Evolutionary conservation across 2,888 invertebrate genomes (phyloP), one percentile per base, ranked within the genome.

Genomic region (Amiota minor): DNA sequence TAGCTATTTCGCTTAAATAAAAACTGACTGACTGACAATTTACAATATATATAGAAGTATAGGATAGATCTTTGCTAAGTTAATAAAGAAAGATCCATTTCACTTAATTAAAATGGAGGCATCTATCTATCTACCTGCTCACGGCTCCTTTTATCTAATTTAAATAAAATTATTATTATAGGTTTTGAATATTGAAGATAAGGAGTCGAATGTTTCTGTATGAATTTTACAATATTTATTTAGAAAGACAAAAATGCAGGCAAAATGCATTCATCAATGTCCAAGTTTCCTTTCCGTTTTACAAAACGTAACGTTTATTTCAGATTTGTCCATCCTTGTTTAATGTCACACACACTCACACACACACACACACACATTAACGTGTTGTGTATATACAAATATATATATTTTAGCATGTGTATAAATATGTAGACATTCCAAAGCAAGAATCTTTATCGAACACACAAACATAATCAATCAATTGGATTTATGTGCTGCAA

Each of bases 401-500:
- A 77, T 80, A 78, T 81, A 76, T 78, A 77, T n/a, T n/a, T n/a
- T n/a, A 49, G 20, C 70, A 45, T 62, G 8, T 62, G n/a, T 71
- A 12, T 53, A 53, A 45, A 59, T 69, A 18, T 68, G 49, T 69
- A 67, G 49, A 76, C 79, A 83, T 78, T 81, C 78, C 77, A 74
- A 74, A 78, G 79, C 82, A 80, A 77, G 76, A 80, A 84, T 85
- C 84, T 85, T 83, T 85, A 84, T 85, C 83, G 80, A 81, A 81
- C 81, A 70, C 78, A 35, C 35, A 78, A 84, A 83, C 82, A 84
- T 86, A 87, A 88, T 87, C 88, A 87, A 87, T 87, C 88, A 87
- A 87, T 88, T 82, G 88, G 88, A 87, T 87, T 87, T 87, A 88
- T 88, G 88, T 83, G 86, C 81, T 84, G 81, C 84, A 84, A 83